These are phyloP conservation scores for Coracopsis vasa DNA, from an alignment of 2,113 vertebrate genomes.

Conservation along the genomic window DNA sequence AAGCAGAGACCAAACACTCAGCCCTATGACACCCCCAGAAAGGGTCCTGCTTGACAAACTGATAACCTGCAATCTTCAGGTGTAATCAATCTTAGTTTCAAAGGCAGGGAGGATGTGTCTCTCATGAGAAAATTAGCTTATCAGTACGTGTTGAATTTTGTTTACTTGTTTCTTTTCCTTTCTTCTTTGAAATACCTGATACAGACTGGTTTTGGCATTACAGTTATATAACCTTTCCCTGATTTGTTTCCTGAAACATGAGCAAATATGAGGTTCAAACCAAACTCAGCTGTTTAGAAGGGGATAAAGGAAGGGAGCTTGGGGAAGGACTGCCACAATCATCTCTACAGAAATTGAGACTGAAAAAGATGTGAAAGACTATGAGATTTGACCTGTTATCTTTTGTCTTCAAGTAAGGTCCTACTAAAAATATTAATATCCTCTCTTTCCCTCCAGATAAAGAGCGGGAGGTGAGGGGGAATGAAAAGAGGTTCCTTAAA, in stretches of 20 bases:
- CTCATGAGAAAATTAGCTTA: neutral
- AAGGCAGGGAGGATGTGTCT: fast-evolving
- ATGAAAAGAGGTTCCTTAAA: neutral
- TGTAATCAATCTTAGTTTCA: neutral
- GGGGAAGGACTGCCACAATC: neutral
- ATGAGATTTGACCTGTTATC: neutral
- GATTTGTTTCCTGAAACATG: neutral
- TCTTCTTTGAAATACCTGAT: neutral
- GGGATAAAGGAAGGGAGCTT: neutral
- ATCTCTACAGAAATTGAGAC: neutral
- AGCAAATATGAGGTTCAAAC: neutral
- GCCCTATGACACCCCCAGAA: fast-evolving
- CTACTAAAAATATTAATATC: neutral
- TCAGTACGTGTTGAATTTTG: neutral
- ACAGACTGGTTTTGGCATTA: neutral
- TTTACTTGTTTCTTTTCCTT: neutral
- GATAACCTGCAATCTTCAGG: neutral
- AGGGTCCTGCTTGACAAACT: neutral
- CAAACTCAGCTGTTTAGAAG: neutral
- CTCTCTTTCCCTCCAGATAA: fast-evolving
- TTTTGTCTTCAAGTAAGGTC: neutral
- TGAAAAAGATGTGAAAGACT: neutral
- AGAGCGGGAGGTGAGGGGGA: fast-evolving
- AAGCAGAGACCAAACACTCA: neutral
- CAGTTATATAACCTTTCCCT: neutral